Base-by-base conservation (phyloP, 2,113 vertebrate genomes). In the Stigmatopora nigra region DNA sequence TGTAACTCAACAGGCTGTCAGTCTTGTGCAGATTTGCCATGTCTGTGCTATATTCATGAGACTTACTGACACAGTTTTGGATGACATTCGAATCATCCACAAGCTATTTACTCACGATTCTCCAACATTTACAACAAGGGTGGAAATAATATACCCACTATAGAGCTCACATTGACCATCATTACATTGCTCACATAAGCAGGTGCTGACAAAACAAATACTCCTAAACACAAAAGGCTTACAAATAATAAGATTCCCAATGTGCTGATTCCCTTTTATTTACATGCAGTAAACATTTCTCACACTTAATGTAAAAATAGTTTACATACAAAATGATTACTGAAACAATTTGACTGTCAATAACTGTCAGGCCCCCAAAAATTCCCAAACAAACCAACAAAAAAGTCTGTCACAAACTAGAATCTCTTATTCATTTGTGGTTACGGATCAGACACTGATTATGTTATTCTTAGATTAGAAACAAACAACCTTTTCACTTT, bases 21-120 rank as follows among this genome's bases (percentile, higher is more conserved):
- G 12, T 35, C 13, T 19, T 4, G 13, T 64, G 25, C 16, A 51
- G 35, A 25, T 35, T 38, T 63, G 3, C 52, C 63, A 63, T 52
- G 62, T n/a, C 31, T 19, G 17, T 69, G 72, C 10, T 36, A 62
- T 46, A 11, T 45, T 22, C 6, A 6, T 59, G 59, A 62, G 8
- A 13, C n/a, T 5, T 36, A 56, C 12, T 35, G 62, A 61, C 66
- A 38, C 20, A 71, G 20, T 53, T 47, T 65, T 55, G 47, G 25
- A 55, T 61, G 22, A 31, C 0, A 6, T 31, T 56, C 25, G 53
- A 31, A 31, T 56, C 22, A 56, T 25, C 22, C 1, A 6, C 13
- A 31, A 31, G 22, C 20, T 4, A 56, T 56, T 56, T 56, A 7
- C 22, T 56, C 53, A 56, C 53, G 14, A 16, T 31, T 56, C 22